Conservation (phyloP, 1,140 invertebrate genomes). For the Eubasilissa regina region DNA sequence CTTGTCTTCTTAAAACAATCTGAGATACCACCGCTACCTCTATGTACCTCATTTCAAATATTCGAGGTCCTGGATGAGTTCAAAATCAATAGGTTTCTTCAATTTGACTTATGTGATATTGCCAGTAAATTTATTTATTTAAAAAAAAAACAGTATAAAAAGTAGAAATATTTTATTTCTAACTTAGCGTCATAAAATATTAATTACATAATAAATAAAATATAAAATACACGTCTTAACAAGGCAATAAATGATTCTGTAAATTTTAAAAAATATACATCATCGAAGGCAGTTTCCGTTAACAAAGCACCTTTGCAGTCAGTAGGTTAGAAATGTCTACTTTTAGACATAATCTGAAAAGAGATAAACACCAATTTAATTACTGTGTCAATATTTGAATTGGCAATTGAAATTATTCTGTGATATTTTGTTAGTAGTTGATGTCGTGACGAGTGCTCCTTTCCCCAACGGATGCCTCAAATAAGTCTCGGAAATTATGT, state of each 20-base stretch:
- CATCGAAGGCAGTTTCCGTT: constrained; percentile 20
- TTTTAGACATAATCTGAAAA: constrained; percentile 17
- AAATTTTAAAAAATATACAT: constrained; percentile 8
- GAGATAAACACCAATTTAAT: not conserved
- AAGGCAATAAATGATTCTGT: constrained; percentile 28
- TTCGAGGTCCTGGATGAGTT: no score
- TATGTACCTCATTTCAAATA: no score
- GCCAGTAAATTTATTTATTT: no score
- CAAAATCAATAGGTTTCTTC: no score
- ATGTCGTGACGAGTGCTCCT: no score
- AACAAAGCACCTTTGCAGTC: constrained; percentile 26
- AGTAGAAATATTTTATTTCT: not conserved
- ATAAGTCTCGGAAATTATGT: no score
- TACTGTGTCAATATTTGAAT: not conserved
- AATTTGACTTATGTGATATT: no score
- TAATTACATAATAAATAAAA: constrained; percentile 37
- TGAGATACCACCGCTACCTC: no score
- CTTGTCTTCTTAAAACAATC: no score
- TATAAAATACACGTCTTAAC: constrained; percentile 32
- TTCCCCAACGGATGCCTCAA: no score
- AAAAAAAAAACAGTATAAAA: not conserved
- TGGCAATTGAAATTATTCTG: no score
- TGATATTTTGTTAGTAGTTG: not conserved
- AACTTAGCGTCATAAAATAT: constrained; percentile 18
- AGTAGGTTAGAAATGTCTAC: not conserved